phyloP scores from a whole-genome alignment of 2,797 vertebrate species.

The Hippopotamyrus pictus region DNA sequence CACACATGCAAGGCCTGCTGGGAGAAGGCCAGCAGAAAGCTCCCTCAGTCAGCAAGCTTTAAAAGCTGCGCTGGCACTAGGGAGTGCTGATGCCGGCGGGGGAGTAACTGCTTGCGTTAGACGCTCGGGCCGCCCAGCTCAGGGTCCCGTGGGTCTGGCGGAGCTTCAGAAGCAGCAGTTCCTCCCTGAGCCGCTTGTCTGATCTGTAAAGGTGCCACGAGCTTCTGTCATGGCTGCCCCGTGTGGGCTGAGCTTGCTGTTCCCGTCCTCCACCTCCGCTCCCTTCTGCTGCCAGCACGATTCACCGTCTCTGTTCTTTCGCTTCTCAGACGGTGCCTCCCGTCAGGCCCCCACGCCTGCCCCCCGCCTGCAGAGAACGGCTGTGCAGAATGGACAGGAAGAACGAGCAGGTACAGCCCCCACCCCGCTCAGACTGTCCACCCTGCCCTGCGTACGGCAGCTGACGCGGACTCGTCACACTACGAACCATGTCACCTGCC shows the following conservation, averaged over 20 bases:
- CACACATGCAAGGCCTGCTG: neutral
- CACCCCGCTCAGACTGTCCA: neutral
- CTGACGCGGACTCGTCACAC: neutral
- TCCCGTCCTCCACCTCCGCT: neutral
- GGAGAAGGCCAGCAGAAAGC: neutral
- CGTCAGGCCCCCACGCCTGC: neutral
- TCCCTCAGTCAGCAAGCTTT: neutral
- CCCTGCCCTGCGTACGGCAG: neutral
- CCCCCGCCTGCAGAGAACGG: neutral
- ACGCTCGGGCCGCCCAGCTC: neutral
- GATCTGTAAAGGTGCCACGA: neutral
- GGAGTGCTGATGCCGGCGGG: neutral
- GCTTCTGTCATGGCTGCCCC: neutral
- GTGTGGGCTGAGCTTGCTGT: neutral
- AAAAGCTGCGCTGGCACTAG: neutral
- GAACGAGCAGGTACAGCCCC: slow-evolving; percentile 24
- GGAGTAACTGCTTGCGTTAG: neutral
- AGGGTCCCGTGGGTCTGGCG: neutral
- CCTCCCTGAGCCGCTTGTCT: neutral
- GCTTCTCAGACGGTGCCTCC: neutral
- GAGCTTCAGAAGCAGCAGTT: neutral
- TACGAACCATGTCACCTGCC: neutral
- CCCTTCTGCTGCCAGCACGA: neutral
- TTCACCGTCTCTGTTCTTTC: neutral
- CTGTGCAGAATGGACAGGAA: slow-evolving; percentile 21